phyloP scores from a whole-genome alignment of 2,888 invertebrate species.

The Chrysina gloriosa region DNA sequence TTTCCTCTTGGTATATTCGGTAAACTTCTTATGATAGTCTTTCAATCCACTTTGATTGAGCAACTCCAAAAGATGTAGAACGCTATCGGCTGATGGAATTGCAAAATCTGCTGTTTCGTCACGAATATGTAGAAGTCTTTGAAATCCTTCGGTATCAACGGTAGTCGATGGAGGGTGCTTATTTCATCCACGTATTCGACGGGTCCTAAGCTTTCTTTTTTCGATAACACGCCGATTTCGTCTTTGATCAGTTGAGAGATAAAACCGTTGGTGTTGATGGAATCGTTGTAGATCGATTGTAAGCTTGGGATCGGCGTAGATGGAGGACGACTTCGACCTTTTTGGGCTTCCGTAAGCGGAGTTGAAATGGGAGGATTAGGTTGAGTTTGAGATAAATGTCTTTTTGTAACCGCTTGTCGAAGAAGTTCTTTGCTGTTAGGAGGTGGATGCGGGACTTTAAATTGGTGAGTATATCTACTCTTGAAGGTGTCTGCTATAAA shows the following conservation, averaged over 20 bases:
- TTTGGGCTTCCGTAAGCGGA: too few relatives aligned
- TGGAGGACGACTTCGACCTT: background rate
- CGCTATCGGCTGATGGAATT: constrained; percentile 28
- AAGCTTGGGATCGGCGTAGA: constrained; percentile 6
- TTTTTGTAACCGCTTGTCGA: constrained; percentile 9
- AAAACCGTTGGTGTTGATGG: constrained; percentile 26
- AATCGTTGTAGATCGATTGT: constrained; percentile 26
- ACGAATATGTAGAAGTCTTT: constrained; percentile 35
- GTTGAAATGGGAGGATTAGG: background rate
- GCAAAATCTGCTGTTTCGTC: constrained; percentile 35
- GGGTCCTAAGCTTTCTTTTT: constrained; percentile 28
- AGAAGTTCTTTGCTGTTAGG: constrained; percentile 19
- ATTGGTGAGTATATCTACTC: background rate
- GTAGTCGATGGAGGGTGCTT: constrained; percentile 8
- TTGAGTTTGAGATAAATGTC: background rate
- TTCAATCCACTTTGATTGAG: constrained; percentile 33
- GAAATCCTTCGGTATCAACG: constrained; percentile 27
- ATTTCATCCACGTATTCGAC: constrained; percentile 30
- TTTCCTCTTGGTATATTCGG: constrained; percentile 32
- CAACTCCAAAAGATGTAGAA: constrained; percentile 36
- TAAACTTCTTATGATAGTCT: constrained; percentile 30
- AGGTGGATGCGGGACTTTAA: background rate
- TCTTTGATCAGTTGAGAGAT: constrained; percentile 33
- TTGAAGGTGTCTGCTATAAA: background rate
- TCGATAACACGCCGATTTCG: constrained; percentile 29